Base-by-base conservation (phyloP, 2,888 invertebrate genomes). In the Temnothorax unifasciatus region DNA sequence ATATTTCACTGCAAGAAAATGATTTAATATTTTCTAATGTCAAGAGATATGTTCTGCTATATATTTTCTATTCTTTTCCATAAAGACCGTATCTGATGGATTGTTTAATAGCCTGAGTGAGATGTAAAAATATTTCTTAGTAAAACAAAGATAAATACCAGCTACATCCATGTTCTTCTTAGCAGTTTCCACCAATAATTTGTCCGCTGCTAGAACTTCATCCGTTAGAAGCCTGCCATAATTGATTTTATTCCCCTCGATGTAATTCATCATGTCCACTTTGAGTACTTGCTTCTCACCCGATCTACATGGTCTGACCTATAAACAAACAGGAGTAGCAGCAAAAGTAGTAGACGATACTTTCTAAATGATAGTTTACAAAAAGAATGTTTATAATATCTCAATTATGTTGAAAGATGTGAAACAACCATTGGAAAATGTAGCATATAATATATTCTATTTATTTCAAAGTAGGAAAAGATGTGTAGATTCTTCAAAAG, bases 141-240 rank as follows among this genome's bases (percentile, higher is more conserved):
- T 15, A 18, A 59, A 69, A 41, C 9, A 69, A 29, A 54, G 13
- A 86, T 59, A 61, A 81, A 88, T 94, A 96, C 96, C 96, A 89
- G 96, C 96, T 59, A 96, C 95, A 92, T 96, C 96, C 93, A 95
- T 95, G 83, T 97, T 97, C 90, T 97, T 96, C 94, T 98, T 98
- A 11, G 98, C 98, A 81, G 97, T 96, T 93, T 98, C 97, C 11
- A 99, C 96, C 34, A 99, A 95, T 85, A 97, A 96, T 91, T 97
- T 96, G 93, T 99, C 99, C 1, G 98, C 98, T 66, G 97, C 97
- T 84, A 99, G 94, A 54, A 99, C 97, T 95, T 98, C 98, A 95
- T 98, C 98, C 8, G 97, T 98, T 85, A 99, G 95, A 81, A 98
- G 95, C 94, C 97, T 97, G 9, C 97, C 97, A 95, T 97, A 98